Evolutionary conservation across 2,888 invertebrate species (phyloP), one percentile per base, ranked within the genome.

Genomic region (Anodontia alba): DNA sequence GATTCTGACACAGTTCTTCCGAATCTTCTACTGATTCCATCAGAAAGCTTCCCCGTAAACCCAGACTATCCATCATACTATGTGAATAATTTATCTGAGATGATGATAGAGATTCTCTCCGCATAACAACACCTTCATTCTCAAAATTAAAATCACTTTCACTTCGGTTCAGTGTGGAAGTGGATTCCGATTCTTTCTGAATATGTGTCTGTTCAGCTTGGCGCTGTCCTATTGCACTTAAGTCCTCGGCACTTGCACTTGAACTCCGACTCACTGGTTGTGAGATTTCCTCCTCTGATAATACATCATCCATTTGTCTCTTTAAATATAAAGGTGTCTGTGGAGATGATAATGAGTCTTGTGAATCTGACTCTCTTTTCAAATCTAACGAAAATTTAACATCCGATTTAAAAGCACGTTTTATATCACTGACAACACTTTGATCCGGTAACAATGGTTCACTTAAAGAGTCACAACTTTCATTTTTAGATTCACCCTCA

Each of bases 1-100:
- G 95, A 76, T 96, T 93, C 90, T 96, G 96, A 38, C 96, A 95
- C 68, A 96, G 92, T 88, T 96, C 96, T 82, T 96, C 96, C 76
- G 96, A 95, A 72, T 91, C 88, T 73, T 92, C 93, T 36, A 89
- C 77, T n/a, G 88, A 80, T 20, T 91, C 89, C 54, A 81, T 89
- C 10, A 89, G 73, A 76, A 87, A 88, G 66, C 87, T 89, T 51
- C 88, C 87, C 36, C 90, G 88, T 17, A 92, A 83, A 1, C 91
- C 92, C 10, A 92, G 78, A 79, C 88, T 87, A 54, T 91, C 90
- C 73, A 90, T 67, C 57, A 90, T 91, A 68, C 88, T 85, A 79
- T 90, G 86, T 33, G 88, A 80, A 26, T 83, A 83, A 38, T 90
- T 90, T 0, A 83, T 82, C 75, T 79, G 87, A 12, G 83, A 87